Base-by-base conservation (phyloP, 2,888 invertebrate genomes). In the Melieria omissa region DNA sequence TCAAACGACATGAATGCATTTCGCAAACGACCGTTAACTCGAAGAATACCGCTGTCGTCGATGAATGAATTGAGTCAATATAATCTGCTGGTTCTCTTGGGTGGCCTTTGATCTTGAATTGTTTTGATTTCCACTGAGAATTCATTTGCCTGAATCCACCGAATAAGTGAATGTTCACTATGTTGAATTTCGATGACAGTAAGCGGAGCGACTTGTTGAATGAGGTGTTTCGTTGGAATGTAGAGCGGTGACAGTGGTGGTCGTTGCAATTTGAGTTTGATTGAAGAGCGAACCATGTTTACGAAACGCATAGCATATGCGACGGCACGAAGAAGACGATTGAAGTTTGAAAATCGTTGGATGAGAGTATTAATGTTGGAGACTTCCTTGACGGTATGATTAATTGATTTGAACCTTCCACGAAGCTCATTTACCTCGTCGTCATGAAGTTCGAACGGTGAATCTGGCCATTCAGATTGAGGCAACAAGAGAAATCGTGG, bases 381-480 rank as follows among this genome's bases (percentile, higher is more conserved):
- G 1, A 29, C 58, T 58, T 10, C 58, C 5, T 58, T 58, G 9
- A 42, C 42, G 16, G 41, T n/a, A 1, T 41, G n/a, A 41, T 58
- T 58, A 9, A 58, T 58, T 12, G 58, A 9, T 58, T 58, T 58
- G n/a, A 16, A 58, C 16, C 58, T 29, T 5, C 41, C 5, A 5
- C 58, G 58, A 58, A 58, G 58, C 10, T 58, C 58, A 10, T 10
- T 7, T 29, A 29, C 3, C n/a, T 41, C 58, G 4, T 58, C 58
- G 0, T 4, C n/a, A 29, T 58, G 7, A 10, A 58, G 5, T 29
- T 58, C 41, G 41, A 14, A 58, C 12, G 58, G 4, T 58, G 61
- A 60, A 10, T 16, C 47, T 57, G 71, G 71, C 71, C 71, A 71
- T n/a, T 45, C 16, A 10, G 61, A 44, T 67, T 52, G 41, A 6